Base-by-base conservation (phyloP, 1,140 invertebrate species). In the Caerostris extrusa region DNA sequence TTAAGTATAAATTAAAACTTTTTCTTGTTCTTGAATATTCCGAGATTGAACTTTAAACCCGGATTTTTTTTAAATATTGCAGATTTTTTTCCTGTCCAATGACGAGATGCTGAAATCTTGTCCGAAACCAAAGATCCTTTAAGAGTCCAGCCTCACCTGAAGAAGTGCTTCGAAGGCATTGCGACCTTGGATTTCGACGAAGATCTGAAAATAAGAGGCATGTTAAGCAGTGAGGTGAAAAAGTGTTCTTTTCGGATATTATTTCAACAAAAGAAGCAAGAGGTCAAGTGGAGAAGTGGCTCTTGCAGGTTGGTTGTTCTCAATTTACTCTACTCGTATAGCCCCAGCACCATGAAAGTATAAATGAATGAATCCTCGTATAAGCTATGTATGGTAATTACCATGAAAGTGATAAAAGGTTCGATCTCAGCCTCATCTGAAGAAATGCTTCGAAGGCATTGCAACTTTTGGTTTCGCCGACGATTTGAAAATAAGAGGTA, bases 51-150 rank as follows among this genome's bases (percentile, higher is more conserved):
- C 3, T 64, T 17, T 64, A 8, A 64, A 64, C 3, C 34, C 34
- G 2, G 2, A 34, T 34, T 1, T 64, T 2, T 34, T 91, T 91
- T n/a, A n/a, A 17, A 12, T n/a, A n/a, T 3, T 82, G 95, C 56
- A 97, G 98, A 95, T 99, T 99, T 95, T 99, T 99, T 99, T 99
- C 95, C 96, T 99, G 64, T 99, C 98, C 7, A 99, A 99, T 95
- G 98, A 99, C 95, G 98, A 99, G 96, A 98, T 99, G 97, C 96
- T 99, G 53, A 99, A 96, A 99, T 99, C 95, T 96, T 99, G 71
- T 98, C 98, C 1, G 98, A 99, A 97, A 97, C 98, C 0, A 99
- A 98, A 96, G 98, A 99, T 96, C 98, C 97, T 1, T 95, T 97
- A 17, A 97, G 98, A 94, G 98, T 99, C 5, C 98, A 99, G 95